A percentile compares a stretch with the other conserved stretches of the same genome.
Evolutionary conservation across 2,113 vertebrate genomes (phyloP).

Genomic region (Kryptolebias marmoratus): DNA sequence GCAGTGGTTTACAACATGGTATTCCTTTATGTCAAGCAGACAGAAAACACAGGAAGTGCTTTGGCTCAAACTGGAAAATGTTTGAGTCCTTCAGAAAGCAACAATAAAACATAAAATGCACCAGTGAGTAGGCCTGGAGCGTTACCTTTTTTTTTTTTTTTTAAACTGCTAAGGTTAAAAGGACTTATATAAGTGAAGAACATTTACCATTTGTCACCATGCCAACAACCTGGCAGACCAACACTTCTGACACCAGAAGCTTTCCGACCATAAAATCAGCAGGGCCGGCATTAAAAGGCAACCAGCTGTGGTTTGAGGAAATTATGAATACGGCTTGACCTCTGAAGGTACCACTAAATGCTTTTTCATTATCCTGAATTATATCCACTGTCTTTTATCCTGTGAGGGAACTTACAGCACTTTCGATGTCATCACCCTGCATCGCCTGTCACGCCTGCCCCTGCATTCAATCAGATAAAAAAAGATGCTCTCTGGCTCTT

Average conservation of each 20-base stretch:
- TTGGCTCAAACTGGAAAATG: slow-evolving; percentile 18
- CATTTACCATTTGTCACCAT: slow-evolving; percentile 42
- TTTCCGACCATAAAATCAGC: slow-evolving; percentile 66
- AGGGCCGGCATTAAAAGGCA: slow-evolving; percentile 64
- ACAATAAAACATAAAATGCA: slow-evolving; percentile 66
- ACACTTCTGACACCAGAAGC: slow-evolving; percentile 59
- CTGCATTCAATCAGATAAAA: slow-evolving; percentile 29
- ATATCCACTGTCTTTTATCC: slow-evolving; percentile 39
- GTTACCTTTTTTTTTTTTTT: neutral
- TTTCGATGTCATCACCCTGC: slow-evolving; percentile 19
- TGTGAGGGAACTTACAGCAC: slow-evolving; percentile 29
- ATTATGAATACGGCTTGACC: slow-evolving; percentile 62
- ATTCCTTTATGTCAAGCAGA: slow-evolving; percentile 30
- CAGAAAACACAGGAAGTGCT: slow-evolving; percentile 23
- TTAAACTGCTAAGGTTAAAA: slow-evolving; percentile 12
- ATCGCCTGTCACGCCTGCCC: slow-evolving; percentile 21
- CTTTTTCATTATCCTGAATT: slow-evolving; percentile 59
- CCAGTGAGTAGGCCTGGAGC: slow-evolving; percentile 39
- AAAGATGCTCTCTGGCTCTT: slow-evolving; percentile 13
- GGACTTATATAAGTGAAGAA: neutral
- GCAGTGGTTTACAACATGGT: slow-evolving; percentile 30
- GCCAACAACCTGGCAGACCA: slow-evolving; percentile 63
- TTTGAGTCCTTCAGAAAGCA: slow-evolving; percentile 40
- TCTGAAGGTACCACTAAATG: slow-evolving; percentile 45
- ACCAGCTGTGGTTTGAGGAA: slow-evolving; percentile 67